Conservation (phyloP, 1,140 invertebrate species). For the Conus ventricosus region DNA sequence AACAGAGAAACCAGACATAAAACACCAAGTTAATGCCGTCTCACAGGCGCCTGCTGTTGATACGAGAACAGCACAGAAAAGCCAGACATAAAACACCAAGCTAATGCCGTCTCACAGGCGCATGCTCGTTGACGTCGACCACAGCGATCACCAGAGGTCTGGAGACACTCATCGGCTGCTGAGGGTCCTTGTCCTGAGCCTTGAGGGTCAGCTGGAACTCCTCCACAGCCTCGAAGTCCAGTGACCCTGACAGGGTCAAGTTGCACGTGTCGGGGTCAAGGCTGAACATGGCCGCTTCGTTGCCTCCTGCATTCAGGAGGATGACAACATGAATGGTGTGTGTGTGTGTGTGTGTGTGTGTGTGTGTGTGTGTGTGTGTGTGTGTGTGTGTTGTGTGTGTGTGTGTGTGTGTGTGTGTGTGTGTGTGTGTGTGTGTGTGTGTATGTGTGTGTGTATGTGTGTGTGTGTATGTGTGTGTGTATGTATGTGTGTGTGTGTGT, state of each 20-base stretch:
- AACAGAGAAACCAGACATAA: no score
- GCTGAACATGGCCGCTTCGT: background rate
- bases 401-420: no score
- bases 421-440: no score
- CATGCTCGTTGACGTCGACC: background rate
- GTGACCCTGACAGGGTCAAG: background rate
- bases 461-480: no score
- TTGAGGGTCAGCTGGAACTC: background rate
- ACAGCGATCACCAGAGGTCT: background rate
- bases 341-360: background rate
- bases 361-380: background rate
- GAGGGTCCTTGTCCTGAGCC: background rate
- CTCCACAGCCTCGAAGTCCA: background rate
- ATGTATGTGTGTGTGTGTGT: no score
- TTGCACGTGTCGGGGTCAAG: slow-evolving; percentile 8
- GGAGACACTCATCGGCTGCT: background rate
- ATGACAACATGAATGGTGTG: background rate
- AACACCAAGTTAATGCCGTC: background rate
- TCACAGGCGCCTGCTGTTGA: background rate
- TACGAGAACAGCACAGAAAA: no score
- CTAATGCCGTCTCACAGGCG: background rate
- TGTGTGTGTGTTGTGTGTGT: background rate
- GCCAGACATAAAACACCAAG: no score
- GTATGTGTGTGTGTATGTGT: no score
- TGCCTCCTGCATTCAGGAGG: background rate